Base-by-base conservation (phyloP, 2,113 vertebrate genomes). In the Heptranchias perlo region DNA sequence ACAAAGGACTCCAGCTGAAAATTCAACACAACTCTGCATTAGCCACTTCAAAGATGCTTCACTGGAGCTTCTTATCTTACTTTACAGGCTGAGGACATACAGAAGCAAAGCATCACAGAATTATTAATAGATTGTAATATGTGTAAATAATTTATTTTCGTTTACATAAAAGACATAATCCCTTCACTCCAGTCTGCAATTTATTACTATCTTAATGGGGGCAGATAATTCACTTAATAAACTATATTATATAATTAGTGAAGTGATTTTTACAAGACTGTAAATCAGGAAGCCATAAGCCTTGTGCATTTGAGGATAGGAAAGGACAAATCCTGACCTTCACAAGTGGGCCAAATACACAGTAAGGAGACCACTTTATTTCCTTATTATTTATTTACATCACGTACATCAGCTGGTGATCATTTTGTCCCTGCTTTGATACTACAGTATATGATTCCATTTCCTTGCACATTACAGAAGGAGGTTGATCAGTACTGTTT, bases 211-310 rank as follows among this genome's bases (percentile, higher is more conserved):
- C 82, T 49, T 49, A 86, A 86, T 86, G 44, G 44, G 64, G 18
- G 21, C 21, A 49, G 28, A 61, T 58, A 91, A 87, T 1, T 52
- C 31, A n/a, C 44, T 11, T 89, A 31, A 31, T 61, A 31, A 91
- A 91, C 52, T n/a, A 7, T 35, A 18, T 35, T 35, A n/a, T 91
- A 58, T 58, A 91, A 91, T 52, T 89, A 89, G 10, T 54, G 49
- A 52, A 91, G 87, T 18, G 87, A 58, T n/a, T 91, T 87, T 91
- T 58, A 35, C 13, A 91, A 91, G 49, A 91, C n/a, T 54, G 87
- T 61, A 58, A 54, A 91, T n/a, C 10, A 58, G 31, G 31, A 91
- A 78, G 28, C 10, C 49, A 58, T 2, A 89, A 58, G 13, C 28
- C 44, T 76, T 11, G 4, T 58, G 28, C 54, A 16, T 58, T 54